These are phyloP conservation scores for Rhineura floridana DNA, from an alignment of 2,113 vertebrate species.

Conservation along the genomic window DNA sequence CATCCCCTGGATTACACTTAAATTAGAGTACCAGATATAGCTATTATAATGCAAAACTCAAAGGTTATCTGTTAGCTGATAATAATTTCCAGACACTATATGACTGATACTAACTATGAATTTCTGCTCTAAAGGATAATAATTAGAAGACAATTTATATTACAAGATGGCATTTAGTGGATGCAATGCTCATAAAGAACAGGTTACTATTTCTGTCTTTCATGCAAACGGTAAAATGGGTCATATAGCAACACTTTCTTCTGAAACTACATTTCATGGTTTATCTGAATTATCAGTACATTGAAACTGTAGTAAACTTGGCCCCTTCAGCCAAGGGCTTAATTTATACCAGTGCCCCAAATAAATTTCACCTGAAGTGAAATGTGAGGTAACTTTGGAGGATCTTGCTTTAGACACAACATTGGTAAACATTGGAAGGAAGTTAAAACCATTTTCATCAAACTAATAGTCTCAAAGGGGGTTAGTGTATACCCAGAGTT, in stretches of 20 bases:
- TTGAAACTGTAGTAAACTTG: background rate
- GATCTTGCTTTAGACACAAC: background rate
- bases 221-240: background rate
- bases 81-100: background rate
- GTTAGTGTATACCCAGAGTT: background rate
- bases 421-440: background rate
- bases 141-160: constrained; percentile 18
- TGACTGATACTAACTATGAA: constrained; percentile 19
- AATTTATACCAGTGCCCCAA: background rate
- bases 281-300: background rate
- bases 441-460: background rate
- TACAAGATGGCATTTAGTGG: constrained; percentile 27
- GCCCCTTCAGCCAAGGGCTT: background rate
- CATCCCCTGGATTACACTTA: constrained; percentile 28
- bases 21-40: constrained; percentile 5
- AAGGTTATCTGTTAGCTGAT: constrained; percentile 28
- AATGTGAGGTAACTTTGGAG: background rate
- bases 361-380: background rate
- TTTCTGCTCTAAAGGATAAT: background rate
- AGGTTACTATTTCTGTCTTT: background rate
- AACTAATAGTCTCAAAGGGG: background rate
- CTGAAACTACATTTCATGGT: background rate
- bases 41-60: background rate
- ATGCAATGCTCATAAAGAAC: background rate
- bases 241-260: background rate